Base-by-base conservation (phyloP, 2,797 vertebrate species). In the Sebastes minor region DNA sequence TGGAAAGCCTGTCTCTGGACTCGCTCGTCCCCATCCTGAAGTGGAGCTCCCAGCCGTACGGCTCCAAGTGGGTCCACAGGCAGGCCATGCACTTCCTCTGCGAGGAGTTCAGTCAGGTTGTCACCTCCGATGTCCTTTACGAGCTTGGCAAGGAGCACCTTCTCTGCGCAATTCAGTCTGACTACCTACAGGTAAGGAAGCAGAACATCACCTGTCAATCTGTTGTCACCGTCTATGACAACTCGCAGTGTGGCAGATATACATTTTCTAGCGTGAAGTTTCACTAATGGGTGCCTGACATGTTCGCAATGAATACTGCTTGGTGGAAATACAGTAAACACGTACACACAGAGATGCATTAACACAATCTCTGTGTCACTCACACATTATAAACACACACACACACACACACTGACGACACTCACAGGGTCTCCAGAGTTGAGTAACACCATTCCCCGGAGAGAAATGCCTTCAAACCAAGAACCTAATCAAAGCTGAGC, bases 51-150 rank as follows among this genome's bases (percentile, higher is more conserved):
- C 98, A 99, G 95, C 98, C 99, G 0, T 99, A 99, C 0, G 99
- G 99, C 76, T 99, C 99, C 77, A 98, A 98, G 86, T 99, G 99
- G 99, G 98, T 99, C 25, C 96, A 99, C 93, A 96, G 98, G n/a
- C 99, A 99, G 94, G 99, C 97, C 1, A 94, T 98, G 72, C 97
- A 99, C 96, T 99, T 99, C 96, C 97, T 99, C 92, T 99, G 99
- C 87, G 99, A 99, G 96, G 99, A 99, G 91, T 99, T 99, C 94
- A 98, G 96, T 91, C 98, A 99, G 91, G 96, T 99, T 87, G 97
- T 99, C 96, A 95, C 96, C 89, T 99, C 99, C 0, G 97, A 99
- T 76, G 97, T 99, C 72, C 98, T 99, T 85, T 98, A 98, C 60
- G 98, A 99, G 78, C 97, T 99, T 61, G 92, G 95, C 96, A 99